A percentile compares a stretch with the other conserved stretches of the same genome.
Evolutionary conservation across 2,113 vertebrate species (phyloP).

Genomic region (Psittacula cyanocephala): DNA sequence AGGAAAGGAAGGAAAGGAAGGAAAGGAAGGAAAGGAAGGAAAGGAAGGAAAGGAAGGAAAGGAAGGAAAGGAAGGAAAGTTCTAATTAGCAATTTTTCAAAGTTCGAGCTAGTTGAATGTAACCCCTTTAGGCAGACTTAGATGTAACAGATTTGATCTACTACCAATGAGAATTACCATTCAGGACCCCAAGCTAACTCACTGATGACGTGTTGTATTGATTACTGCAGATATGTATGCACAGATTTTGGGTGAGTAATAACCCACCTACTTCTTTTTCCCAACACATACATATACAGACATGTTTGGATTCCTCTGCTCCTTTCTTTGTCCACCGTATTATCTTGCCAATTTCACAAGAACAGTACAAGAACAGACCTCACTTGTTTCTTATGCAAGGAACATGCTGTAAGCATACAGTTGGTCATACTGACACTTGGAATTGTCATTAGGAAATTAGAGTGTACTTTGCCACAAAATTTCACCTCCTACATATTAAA

Average conservation of each 20-base stretch:
- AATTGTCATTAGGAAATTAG: neutral
- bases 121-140: neutral
- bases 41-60: no score
- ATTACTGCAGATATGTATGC: fast-evolving
- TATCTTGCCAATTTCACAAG: neutral
- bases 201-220: neutral
- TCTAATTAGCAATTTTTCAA: neutral
- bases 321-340: neutral
- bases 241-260: neutral
- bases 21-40: no score
- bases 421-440: fast-evolving
- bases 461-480: neutral
- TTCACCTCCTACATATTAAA: neutral
- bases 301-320: neutral
- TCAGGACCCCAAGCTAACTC: neutral
- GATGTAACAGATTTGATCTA: neutral
- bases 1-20: no score
- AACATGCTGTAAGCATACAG: neutral
- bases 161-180: neutral
- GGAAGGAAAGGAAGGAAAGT: neutral
- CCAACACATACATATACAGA: neutral
- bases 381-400: neutral
- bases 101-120: neutral
- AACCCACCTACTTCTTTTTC: neutral
- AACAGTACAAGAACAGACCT: neutral